Conservation (phyloP, 1,140 invertebrate genomes). For the Pseudomyrmex sp. region DNA sequence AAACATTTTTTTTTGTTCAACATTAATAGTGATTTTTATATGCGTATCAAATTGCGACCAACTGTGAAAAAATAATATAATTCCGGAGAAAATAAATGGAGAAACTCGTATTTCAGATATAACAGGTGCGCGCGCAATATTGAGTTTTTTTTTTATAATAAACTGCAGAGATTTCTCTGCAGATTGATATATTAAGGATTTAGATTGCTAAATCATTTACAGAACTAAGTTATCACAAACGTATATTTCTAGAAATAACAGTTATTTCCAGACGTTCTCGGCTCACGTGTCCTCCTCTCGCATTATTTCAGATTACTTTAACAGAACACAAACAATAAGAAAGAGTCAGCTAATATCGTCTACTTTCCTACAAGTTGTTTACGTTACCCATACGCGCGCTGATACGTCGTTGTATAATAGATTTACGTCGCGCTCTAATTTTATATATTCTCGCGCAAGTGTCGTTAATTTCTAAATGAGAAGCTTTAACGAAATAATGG, state of each 20-base stretch:
- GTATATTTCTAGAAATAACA: neutral
- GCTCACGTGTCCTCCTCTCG: neutral
- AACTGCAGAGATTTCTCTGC: neutral
- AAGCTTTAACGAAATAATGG: conserved; percentile 21
- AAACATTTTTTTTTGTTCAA: neutral
- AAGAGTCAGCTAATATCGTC: neutral
- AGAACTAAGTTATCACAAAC: neutral
- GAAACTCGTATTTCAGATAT: too few species aligned
- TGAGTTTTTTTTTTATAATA: too few species aligned
- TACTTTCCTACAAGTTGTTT: conserved; percentile 8
- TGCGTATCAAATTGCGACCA: too few species aligned
- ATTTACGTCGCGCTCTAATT: conserved; percentile 26
- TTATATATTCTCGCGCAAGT: neutral
- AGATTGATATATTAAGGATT: neutral
- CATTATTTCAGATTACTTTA: conserved; percentile 11
- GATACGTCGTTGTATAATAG: neutral
- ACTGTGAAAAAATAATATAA: too few species aligned
- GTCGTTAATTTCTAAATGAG: conserved; percentile 35
- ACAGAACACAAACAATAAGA: neutral
- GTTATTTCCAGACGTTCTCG: neutral
- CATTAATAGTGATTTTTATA: neutral
- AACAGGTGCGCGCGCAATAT: too few species aligned
- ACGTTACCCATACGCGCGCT: conserved; percentile 5
- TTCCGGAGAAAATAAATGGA: too few species aligned
- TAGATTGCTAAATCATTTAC: neutral